A percentile compares a stretch with the other conserved stretches of the same genome.
Evolutionary conservation across 2,888 invertebrate genomes (phyloP).

Genomic region (Lasius fuliginosus): DNA sequence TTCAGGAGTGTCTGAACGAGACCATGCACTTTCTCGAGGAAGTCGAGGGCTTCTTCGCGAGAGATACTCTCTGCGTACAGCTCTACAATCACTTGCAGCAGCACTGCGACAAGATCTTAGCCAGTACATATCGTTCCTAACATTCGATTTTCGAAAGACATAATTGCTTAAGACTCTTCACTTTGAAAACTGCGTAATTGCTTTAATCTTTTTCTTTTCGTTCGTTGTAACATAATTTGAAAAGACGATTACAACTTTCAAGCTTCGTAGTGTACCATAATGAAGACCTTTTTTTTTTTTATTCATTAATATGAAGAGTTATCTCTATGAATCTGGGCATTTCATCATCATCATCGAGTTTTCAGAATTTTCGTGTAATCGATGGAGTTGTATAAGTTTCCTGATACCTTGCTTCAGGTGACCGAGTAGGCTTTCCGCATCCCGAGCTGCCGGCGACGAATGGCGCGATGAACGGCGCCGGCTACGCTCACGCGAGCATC

Average conservation of each 20-base stretch:
- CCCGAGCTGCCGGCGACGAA: conserved; percentile 81
- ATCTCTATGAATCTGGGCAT: background rate
- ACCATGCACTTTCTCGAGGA: conserved; percentile 96
- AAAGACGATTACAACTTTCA: background rate
- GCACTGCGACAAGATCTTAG: conserved; percentile 91
- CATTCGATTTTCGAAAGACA: background rate
- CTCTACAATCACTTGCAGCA: conserved; percentile 94
- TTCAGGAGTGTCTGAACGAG: conserved; percentile 96
- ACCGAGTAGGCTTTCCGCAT: conserved; percentile 85
- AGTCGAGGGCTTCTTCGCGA: conserved; percentile 92
- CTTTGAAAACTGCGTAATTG: background rate
- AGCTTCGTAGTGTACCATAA: background rate
- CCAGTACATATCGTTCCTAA: conserved; percentile 81
- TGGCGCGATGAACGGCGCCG: conserved; percentile 69
- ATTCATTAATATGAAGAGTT: background rate
- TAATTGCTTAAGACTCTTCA: too few relatives aligned
- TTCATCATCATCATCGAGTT: background rate
- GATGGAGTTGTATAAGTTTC: background rate
- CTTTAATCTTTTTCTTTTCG: background rate
- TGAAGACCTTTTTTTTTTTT: background rate
- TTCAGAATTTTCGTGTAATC: background rate
- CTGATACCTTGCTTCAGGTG: conserved; percentile 77
- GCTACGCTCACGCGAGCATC: conserved; percentile 78
- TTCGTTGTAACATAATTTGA: background rate
- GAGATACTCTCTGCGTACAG: conserved; percentile 94